A percentile compares a stretch with the other conserved stretches of the same genome.
These are phyloP conservation scores for Drosophila formosana DNA, from an alignment of 2,888 invertebrate species.

Conservation along the genomic window DNA sequence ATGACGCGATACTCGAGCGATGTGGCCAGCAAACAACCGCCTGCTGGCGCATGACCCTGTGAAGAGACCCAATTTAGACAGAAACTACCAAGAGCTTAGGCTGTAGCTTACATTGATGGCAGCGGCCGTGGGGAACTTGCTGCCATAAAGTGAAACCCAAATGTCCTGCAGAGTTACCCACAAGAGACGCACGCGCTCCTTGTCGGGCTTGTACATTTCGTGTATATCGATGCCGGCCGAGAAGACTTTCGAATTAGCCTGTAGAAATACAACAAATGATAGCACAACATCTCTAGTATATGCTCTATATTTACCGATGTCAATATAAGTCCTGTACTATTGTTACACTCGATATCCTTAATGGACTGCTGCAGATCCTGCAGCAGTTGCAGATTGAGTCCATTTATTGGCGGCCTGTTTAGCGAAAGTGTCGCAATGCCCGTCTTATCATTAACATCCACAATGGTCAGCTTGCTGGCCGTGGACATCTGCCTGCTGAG, in stretches of 20 bases:
- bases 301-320: conserved; percentile 88
- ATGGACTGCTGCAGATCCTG: conserved; percentile 88
- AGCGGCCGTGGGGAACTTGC: conserved; percentile 91
- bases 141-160: conserved; percentile 92
- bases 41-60: conserved; percentile 93
- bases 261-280: neutral
- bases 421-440: conserved; percentile 91
- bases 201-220: conserved; percentile 94
- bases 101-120: conserved; percentile 90
- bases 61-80: neutral
- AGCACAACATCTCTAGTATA: neutral
- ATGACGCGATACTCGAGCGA: conserved; percentile 94
- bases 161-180: conserved; percentile 92
- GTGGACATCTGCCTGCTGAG: conserved; percentile 24
- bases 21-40: conserved; percentile 92
- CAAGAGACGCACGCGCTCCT: conserved; percentile 88
- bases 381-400: conserved; percentile 91
- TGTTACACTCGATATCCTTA: conserved; percentile 87
- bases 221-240: conserved; percentile 93
- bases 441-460: conserved; percentile 87
- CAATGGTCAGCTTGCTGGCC: conserved; percentile 4
- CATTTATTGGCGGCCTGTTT: conserved; percentile 92
- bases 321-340: conserved; percentile 90
- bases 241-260: conserved; percentile 86
- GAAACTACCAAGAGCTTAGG: too few species aligned